A percentile compares a stretch with the other conserved stretches of the same genome.
Evolutionary conservation across 2,888 invertebrate species (phyloP).

Genomic region (Abrostola triplasia): DNA sequence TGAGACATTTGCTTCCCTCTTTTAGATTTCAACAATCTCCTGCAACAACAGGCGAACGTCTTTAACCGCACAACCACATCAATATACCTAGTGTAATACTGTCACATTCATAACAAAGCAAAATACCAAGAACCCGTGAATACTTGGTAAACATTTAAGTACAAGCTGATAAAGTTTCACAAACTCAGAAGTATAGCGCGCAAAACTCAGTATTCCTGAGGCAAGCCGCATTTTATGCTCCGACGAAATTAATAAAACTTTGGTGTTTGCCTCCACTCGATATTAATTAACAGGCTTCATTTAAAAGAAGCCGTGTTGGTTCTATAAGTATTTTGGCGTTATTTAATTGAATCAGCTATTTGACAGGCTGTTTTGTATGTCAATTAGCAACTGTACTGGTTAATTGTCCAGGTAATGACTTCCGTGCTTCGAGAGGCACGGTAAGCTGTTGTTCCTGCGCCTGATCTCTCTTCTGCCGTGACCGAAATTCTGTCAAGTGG

Average conservation of each 20-base stretch:
- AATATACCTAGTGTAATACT: slow-evolving; percentile 2
- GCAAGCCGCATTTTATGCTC: slow-evolving; percentile 25
- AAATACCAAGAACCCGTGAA: slow-evolving; percentile 30
- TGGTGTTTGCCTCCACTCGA: slow-evolving; percentile 17
- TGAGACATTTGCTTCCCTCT: too few species aligned
- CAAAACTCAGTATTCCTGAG: slow-evolving; percentile 28
- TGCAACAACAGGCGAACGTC: too few species aligned
- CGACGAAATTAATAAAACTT: slow-evolving; percentile 42
- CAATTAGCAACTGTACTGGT: too few species aligned
- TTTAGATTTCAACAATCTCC: too few species aligned
- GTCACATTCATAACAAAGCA: slow-evolving; percentile 8
- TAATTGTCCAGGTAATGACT: too few species aligned
- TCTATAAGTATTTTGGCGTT: not conserved
- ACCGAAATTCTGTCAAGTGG: too few species aligned
- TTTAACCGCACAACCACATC: too few species aligned
- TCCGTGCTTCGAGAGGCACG: too few species aligned
- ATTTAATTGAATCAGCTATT: not conserved
- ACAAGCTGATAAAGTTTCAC: slow-evolving; percentile 29
- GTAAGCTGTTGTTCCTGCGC: too few species aligned
- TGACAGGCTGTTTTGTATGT: too few species aligned
- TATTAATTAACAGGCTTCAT: slow-evolving; percentile 20
- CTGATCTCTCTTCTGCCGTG: too few species aligned
- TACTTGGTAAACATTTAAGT: slow-evolving; percentile 40
- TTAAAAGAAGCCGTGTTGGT: not conserved
- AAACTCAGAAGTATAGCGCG: slow-evolving; percentile 21